Conservation (phyloP, 1,140 invertebrate genomes). For the Tyrophagus putrescentiae region DNA sequence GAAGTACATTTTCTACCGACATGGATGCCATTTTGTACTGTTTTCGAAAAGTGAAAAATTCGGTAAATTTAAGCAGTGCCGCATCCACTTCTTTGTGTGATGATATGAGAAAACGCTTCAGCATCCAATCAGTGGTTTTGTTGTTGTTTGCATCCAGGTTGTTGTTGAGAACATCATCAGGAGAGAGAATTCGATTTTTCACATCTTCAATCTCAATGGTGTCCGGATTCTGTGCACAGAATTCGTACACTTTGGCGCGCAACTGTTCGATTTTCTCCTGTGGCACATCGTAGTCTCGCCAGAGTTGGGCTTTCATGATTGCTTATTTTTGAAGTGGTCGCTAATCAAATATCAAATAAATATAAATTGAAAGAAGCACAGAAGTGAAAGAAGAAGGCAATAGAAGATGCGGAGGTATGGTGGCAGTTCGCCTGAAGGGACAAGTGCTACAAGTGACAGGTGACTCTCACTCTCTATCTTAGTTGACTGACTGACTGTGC, state of each 20-base stretch:
- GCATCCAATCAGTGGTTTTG: slow-evolving; percentile 8
- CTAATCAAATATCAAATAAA: no score
- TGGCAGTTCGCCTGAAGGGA: no score
- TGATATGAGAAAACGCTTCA: slow-evolving; percentile 7
- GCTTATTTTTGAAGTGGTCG: not conserved
- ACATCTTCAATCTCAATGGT: slow-evolving; percentile 1
- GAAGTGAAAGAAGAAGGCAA: no score
- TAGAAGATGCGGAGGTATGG: no score
- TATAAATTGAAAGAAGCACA: no score
- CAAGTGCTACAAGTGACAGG: no score
- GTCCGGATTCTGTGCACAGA: not conserved
- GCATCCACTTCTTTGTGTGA: not conserved
- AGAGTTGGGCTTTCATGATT: not conserved
- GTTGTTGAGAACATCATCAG: not conserved
- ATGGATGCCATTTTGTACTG: not conserved
- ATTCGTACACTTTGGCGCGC: not conserved
- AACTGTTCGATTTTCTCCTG: not conserved
- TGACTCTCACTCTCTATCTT: no score
- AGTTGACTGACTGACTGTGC: no score
- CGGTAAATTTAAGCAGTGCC: not conserved
- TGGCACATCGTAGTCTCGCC: not conserved
- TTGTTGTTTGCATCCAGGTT: not conserved
- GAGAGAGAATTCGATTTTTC: not conserved
- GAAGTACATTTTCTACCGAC: not conserved
- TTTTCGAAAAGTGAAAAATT: slow-evolving; percentile 15